Evolutionary conservation across 2,113 vertebrate species (phyloP).

Genomic region (Piprites chloris): DNA sequence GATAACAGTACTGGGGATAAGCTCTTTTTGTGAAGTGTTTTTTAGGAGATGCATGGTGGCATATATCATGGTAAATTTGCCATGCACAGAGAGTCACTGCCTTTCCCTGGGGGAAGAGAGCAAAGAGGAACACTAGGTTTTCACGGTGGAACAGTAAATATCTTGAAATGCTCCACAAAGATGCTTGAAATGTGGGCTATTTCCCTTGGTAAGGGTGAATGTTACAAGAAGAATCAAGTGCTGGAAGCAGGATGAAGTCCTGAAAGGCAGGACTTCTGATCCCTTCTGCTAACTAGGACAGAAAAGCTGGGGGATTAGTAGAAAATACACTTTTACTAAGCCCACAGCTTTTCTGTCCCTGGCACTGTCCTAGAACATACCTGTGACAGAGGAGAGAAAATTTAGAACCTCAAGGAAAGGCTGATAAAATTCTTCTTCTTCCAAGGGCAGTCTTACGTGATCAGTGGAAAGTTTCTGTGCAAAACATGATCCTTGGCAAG

Average conservation of each 20-base stretch:
- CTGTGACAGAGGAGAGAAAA: not conserved
- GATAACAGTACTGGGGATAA: not conserved
- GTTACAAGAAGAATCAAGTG: not conserved
- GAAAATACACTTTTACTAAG: not conserved
- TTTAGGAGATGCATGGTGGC: not conserved
- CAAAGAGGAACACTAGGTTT: not conserved
- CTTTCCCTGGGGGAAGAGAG: not conserved
- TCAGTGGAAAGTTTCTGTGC: not conserved
- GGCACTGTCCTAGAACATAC: not conserved
- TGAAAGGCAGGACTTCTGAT: not conserved
- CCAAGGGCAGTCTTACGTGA: not conserved
- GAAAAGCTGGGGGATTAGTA: not conserved
- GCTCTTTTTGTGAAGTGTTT: not conserved
- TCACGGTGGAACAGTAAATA: not conserved
- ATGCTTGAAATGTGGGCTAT: not conserved
- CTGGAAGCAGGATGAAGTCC: not conserved
- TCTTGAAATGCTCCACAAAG: not conserved
- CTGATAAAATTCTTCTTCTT: not conserved
- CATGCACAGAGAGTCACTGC: not conserved
- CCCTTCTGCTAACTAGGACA: not conserved
- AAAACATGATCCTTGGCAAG: not conserved
- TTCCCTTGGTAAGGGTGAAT: not conserved
- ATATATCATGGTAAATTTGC: not conserved
- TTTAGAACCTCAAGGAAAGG: not conserved
- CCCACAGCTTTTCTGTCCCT: not conserved